Conservation (phyloP, 2,888 invertebrate genomes). For the Chelonus formosanus region DNA sequence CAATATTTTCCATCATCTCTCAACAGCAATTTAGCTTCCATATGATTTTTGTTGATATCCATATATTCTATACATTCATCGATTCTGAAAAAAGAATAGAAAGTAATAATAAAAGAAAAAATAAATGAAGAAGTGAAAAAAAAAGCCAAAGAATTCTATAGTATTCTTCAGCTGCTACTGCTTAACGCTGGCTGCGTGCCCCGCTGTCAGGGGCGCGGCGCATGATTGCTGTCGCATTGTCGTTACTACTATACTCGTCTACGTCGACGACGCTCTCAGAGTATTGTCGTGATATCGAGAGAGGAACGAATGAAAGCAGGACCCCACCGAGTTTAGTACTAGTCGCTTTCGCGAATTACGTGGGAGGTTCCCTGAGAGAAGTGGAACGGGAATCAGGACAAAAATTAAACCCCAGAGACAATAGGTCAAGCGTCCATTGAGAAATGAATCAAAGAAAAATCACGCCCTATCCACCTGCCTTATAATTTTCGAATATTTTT, state of each 20-base stretch:
- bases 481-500: conserved; percentile 13
- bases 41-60: too few relatives aligned
- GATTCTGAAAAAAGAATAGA: conserved; percentile 27
- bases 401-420: conserved; percentile 63
- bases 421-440: conserved; percentile 64
- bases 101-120: conserved; percentile 32
- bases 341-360: conserved; percentile 45
- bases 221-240: conserved; percentile 65
- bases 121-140: conserved; percentile 39
- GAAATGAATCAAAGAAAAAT: conserved; percentile 32
- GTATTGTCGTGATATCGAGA: conserved; percentile 39
- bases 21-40: too few relatives aligned
- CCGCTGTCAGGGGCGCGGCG: conserved; percentile 63
- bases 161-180: conserved; percentile 27
- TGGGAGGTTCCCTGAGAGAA: conserved; percentile 49
- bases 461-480: conserved; percentile 58
- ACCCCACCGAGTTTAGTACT: conserved; percentile 38
- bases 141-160: conserved; percentile 38
- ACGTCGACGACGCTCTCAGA: conserved; percentile 39
- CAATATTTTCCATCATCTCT: too few relatives aligned
- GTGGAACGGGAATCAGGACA: conserved; percentile 42
- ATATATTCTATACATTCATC: not conserved
- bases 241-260: conserved; percentile 45
- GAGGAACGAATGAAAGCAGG: conserved; percentile 35
- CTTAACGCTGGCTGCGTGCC: conserved; percentile 36